Percentiles rank a stretch among this genome's conserved stretches.
Evolutionary conservation across 2,113 vertebrate species (phyloP).

Genomic region (Zosterops japonicus): DNA sequence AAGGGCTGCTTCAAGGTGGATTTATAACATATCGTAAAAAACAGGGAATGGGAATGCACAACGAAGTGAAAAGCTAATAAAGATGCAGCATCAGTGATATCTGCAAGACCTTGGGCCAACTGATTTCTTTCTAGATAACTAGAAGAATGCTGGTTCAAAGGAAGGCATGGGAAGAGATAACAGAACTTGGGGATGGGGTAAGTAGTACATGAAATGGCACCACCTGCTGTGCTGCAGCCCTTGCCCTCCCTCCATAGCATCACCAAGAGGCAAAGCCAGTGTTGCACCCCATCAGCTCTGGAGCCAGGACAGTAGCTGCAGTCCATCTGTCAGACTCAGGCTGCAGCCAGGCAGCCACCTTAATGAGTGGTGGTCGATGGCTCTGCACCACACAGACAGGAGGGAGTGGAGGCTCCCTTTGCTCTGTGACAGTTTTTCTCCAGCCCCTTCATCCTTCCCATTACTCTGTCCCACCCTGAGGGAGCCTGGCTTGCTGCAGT

Average conservation of each 20-base stretch:
- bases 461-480: not conserved
- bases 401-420: not conserved
- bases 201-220: not conserved
- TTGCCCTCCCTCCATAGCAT: fast-evolving
- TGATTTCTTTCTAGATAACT: not conserved
- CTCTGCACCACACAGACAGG: not conserved
- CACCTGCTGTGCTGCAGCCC: not conserved
- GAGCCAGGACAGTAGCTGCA: not conserved
- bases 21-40: constrained; percentile 36
- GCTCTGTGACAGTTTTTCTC: not conserved
- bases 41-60: not conserved
- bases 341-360: not conserved
- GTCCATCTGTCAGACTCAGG: not conserved
- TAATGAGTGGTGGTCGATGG: not conserved
- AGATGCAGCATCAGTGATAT: not conserved
- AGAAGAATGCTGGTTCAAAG: not conserved
- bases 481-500: fast-evolving
- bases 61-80: constrained; percentile 5
- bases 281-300: not conserved
- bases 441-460: not conserved
- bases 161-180: not conserved
- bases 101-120: not conserved
- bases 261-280: not conserved
- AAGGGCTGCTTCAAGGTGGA: constrained; percentile 31
- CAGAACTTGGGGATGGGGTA: not conserved